Conservation (phyloP, 2,113 vertebrate species). For the Eulacestoma nigropectus region DNA sequence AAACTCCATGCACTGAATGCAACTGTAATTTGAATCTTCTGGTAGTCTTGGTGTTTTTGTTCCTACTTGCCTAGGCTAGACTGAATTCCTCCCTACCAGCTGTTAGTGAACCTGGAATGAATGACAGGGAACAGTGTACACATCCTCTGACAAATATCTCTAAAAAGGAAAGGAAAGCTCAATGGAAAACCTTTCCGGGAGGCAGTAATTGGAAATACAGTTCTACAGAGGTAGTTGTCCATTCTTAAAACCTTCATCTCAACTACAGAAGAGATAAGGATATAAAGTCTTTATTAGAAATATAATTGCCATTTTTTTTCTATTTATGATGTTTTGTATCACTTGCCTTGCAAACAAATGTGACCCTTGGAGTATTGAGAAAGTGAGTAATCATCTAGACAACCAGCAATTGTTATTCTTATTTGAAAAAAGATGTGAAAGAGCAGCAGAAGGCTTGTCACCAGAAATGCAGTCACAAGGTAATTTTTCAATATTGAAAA, state of each 20-base stretch:
- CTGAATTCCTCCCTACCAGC: background rate
- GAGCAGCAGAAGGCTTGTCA: background rate
- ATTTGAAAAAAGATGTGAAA: background rate
- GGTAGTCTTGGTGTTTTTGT: background rate
- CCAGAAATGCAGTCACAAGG: background rate
- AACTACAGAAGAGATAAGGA: background rate
- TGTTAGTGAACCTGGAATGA: background rate
- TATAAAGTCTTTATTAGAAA: background rate
- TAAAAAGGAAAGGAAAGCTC: background rate
- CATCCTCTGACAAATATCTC: background rate
- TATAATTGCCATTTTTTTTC: background rate
- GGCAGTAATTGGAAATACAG: background rate
- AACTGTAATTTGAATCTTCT: background rate
- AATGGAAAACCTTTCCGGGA: background rate
- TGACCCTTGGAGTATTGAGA: background rate
- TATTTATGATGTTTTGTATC: background rate
- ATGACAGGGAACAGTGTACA: background rate
- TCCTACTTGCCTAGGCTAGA: background rate
- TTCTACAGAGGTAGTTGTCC: background rate
- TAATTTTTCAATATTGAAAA: constrained; percentile 37
- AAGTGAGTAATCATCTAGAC: background rate
- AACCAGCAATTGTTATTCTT: background rate
- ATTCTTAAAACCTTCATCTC: background rate
- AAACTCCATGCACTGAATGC: background rate
- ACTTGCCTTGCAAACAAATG: background rate